These are phyloP conservation scores for Tachina grossa DNA, from an alignment of 2,888 invertebrate species.

Conservation along the genomic window DNA sequence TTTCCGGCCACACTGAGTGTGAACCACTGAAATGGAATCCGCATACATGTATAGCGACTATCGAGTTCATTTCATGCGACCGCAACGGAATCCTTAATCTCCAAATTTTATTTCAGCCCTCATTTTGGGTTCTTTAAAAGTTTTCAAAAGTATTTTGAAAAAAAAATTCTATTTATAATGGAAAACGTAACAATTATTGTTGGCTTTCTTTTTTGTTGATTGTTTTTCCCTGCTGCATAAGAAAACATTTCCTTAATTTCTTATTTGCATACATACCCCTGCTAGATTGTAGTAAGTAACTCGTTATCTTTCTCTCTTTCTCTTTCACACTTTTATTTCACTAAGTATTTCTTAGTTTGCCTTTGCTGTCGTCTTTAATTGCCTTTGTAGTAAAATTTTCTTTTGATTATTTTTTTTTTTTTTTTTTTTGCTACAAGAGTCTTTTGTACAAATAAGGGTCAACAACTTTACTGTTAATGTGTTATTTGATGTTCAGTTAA, in stretches of 20 bases:
- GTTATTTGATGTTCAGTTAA: conserved; percentile 16
- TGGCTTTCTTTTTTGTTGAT: no score
- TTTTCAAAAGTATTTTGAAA: no score
- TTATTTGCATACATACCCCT: neutral
- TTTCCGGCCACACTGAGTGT: no score
- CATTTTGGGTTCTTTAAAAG: no score
- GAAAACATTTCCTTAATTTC: neutral
- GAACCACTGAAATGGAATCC: no score
- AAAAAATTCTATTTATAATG: no score
- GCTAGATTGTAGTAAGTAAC: neutral
- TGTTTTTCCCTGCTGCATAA: no score
- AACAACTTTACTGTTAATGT: conserved; percentile 64
- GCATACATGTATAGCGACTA: no score
- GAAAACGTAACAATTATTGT: no score
- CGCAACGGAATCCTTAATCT: no score
- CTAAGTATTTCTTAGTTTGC: neutral
- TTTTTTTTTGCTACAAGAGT: conserved; percentile 1
- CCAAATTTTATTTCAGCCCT: no score
- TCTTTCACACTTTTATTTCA: conserved; percentile 18
- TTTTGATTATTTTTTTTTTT: neutral
- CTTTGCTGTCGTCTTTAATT: conserved; percentile 16
- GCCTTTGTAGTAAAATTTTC: conserved; percentile 11
- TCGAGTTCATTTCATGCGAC: no score
- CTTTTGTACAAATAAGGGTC: conserved; percentile 64
- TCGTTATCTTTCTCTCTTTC: conserved; percentile 17